Percentiles rank a stretch among this genome's conserved stretches.
phyloP scores from a whole-genome alignment of 2,888 invertebrate genomes.

The Drosophila multiciliata region DNA sequence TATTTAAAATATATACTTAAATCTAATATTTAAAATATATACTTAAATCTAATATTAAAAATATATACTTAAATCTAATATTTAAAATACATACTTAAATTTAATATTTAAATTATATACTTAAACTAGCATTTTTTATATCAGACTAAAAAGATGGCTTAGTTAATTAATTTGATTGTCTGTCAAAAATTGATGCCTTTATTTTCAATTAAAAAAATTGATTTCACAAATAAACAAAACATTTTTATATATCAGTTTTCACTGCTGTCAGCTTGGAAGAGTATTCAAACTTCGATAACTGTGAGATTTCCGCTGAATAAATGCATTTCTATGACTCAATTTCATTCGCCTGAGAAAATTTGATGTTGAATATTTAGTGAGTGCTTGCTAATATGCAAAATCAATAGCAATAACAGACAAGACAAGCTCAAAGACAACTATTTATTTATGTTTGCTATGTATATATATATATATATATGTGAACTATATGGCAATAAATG shows the following conservation, averaged over 20 bases:
- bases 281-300: neutral
- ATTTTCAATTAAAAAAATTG: no score
- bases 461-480: neutral
- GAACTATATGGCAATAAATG: neutral
- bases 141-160: neutral
- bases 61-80: neutral
- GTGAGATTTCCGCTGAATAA: neutral
- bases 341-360: slow-evolving; percentile 47
- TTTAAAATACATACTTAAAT: no score
- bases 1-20: no score
- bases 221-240: no score
- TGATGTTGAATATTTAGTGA: slow-evolving; percentile 52
- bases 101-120: no score
- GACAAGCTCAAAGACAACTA: neutral
- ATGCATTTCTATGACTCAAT: slow-evolving; percentile 58
- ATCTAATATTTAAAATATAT: neutral
- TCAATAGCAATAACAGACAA: slow-evolving; percentile 45
- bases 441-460: neutral
- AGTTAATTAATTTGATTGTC: rapidly evolving
- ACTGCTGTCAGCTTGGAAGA: neutral
- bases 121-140: neutral
- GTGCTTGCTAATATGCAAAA: slow-evolving; percentile 62
- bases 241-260: neutral
- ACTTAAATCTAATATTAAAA: neutral
- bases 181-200: neutral